These are phyloP conservation scores for Gnathonemus longibarbis DNA, from an alignment of 2,113 vertebrate species.

Conservation along the genomic window DNA sequence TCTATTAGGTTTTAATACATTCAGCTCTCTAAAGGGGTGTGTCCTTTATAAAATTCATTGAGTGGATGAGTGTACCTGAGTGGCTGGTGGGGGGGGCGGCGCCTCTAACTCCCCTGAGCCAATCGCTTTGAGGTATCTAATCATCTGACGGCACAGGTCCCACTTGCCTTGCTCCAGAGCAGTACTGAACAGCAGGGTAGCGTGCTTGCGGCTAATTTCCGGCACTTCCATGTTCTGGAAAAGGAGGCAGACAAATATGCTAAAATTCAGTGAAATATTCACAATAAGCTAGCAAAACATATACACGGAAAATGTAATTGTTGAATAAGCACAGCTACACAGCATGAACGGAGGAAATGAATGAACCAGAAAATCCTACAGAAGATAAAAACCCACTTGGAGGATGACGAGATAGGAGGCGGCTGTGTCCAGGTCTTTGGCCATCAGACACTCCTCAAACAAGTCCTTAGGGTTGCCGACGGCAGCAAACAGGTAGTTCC, in stretches of 20 bases:
- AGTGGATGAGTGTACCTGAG: conserved; percentile 62
- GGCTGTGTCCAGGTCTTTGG: conserved; percentile 92
- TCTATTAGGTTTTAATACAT: neutral
- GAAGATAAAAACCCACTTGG: conserved; percentile 64
- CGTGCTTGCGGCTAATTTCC: conserved; percentile 91
- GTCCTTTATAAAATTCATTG: neutral
- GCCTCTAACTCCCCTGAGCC: conserved; percentile 93
- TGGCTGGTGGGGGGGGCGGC: conserved; percentile 84
- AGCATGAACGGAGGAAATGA: neutral
- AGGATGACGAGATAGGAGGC: conserved; percentile 96
- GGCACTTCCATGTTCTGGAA: conserved; percentile 94
- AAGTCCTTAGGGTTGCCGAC: conserved; percentile 97
- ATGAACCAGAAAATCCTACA: neutral
- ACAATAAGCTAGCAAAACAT: neutral
- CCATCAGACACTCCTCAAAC: conserved; percentile 96
- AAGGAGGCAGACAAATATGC: neutral
- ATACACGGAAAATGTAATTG: neutral
- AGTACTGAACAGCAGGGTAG: conserved; percentile 94
- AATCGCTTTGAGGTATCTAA: conserved; percentile 96
- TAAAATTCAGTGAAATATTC: neutral
- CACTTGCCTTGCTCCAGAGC: conserved; percentile 95
- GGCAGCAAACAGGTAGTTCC: conserved; percentile 97
- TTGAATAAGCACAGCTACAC: neutral
- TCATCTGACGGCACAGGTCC: conserved; percentile 98
- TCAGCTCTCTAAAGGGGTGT: neutral